A percentile compares a stretch with the other conserved stretches of the same genome.
Evolutionary conservation across 2,113 vertebrate genomes (phyloP).

Genomic region (Dasyprocta punctata): DNA sequence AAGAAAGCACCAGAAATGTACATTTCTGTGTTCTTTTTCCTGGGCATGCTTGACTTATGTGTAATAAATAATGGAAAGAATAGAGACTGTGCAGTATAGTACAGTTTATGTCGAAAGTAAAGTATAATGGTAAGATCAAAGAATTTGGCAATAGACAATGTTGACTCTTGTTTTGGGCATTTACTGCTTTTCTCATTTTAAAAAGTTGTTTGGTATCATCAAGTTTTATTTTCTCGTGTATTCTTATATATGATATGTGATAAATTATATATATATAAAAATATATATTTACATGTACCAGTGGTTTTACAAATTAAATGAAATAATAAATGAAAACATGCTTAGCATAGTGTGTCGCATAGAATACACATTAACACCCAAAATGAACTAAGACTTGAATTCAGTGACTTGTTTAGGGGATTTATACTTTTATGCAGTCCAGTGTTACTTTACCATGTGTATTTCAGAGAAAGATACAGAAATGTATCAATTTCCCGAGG

Average conservation of each 20-base stretch:
- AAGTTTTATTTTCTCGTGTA: background rate
- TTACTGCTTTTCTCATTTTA: background rate
- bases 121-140: background rate
- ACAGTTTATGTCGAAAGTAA: background rate
- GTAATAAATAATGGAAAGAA: constrained; percentile 35
- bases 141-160: background rate
- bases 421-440: background rate
- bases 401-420: background rate
- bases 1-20: background rate
- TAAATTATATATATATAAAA: background rate
- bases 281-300: background rate
- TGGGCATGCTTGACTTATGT: background rate
- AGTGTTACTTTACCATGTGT: background rate
- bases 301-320: background rate
- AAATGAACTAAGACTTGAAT: background rate
- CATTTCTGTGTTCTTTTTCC: background rate
- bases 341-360: background rate
- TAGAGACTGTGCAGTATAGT: background rate
- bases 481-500: background rate
- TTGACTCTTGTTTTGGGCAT: constrained; percentile 18
- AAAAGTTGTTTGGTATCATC: background rate
- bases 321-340: background rate
- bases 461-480: background rate
- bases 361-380: background rate
- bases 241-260: background rate